Evolutionary conservation across 2,797 vertebrate species (phyloP), one percentile per base, ranked within the genome.

Genomic region (Crax fasciolata): DNA sequence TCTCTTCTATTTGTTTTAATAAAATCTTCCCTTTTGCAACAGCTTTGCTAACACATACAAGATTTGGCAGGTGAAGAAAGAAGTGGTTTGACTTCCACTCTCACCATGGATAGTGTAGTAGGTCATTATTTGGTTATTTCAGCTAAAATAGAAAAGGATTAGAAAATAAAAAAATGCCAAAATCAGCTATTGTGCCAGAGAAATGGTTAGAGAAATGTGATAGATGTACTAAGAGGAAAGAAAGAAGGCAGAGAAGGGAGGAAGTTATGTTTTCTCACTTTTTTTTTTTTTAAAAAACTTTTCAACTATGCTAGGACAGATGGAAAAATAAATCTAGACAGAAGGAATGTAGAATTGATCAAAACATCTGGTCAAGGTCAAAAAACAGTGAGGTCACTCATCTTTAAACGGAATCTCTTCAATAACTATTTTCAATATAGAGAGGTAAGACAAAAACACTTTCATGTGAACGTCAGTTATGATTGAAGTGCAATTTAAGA

Each of bases 321-420:
- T 83, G 83, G 13, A 92, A 93, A 95, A 87, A 81, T 86, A 86
- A 90, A 90, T n/a, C 68, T 70, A 72, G 86, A 87, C 51, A 87
- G 71, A 93, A 80, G 4, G 35, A 86, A 94, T 88, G 79, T 85
- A 79, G 51, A 74, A 93, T 93, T 93, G 80, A 52, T 89, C 65
- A 86, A 94, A 96, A 94, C 75, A 94, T 23, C 30, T 75, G 17
- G 30, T 73, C 79, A 92, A 92, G 73, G 76, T 89, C 79, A 90
- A 92, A 21, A 91, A 96, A 86, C 38, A 81, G 48, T 62, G 51
- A 93, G 89, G 76, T 66, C 51, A 58, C 18, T 52, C 61, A 78
- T 75, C 35, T 81, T 82, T 67, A 49, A 59, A 11, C 59, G 55
- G 27, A 78, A 91, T 84, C 70, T 84, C 76, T 32, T 93, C 15